Evolutionary conservation across 2,888 invertebrate genomes (phyloP), one percentile per base, ranked within the genome.

Genomic region (Leptopilina myrica): DNA sequence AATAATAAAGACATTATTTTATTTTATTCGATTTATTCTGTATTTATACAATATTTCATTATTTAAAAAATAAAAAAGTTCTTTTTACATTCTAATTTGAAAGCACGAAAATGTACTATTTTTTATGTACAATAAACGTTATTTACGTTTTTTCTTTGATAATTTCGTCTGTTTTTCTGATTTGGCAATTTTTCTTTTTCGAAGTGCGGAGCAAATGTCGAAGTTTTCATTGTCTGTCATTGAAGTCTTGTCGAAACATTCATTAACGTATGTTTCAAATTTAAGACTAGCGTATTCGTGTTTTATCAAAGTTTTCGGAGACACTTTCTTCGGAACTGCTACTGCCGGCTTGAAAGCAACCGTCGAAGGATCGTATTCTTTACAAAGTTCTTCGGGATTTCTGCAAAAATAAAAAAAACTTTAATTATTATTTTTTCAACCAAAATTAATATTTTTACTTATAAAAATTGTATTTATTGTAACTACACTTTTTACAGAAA

Each of bases 271-370:
- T 2, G 5, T 67, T 59, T 33, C 59, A 11, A 77, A 77, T 43
- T 67, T 49, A 2, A 12, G 11, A 77, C 67, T 66, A 56, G 26
- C 56, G 5, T 67, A 67, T 2, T 59, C 33, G 6, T 77, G 62
- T 14, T 66, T 46, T 4, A 40, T 53, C n/a, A 46, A 62, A 65
- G 40, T 12, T 67, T 77, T 80, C 69, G 73, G 53, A 62, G 26
- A n/a, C 33, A 69, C 76, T 53, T 79, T 83, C 53, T 82, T 82
- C 12, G 82, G 83, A 11, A 81, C 77, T 64, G 66, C 76, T 77
- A 84, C 82, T n/a, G 81, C 43, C 49, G 83, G 83, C 49, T 84
- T 84, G 26, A 84, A 84, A 40, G 82, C 78, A 64, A 82, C 80
- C 26, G 26, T 2, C 3, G 78, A 46, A 3, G 84, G 84, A 76